Percentiles rank a stretch among this genome's conserved stretches.
Conservation (phyloP, 2,888 invertebrate genomes). For the Lymantria dispar region DNA sequence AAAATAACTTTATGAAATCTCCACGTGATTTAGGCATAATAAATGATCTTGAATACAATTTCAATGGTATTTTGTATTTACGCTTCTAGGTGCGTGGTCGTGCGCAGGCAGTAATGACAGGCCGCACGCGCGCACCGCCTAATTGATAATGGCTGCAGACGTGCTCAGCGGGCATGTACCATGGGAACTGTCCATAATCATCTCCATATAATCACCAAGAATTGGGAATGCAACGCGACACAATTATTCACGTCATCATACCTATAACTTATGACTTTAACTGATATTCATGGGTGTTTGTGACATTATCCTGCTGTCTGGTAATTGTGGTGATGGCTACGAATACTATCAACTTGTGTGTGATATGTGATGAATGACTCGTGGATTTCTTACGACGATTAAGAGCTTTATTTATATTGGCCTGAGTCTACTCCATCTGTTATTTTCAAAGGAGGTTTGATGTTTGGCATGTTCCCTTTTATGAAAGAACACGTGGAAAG, state of each 20-base stretch:
- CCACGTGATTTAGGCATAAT: no score
- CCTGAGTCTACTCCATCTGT: no score
- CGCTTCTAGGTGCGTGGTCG: slow-evolving; percentile 63
- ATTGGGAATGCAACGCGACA: slow-evolving; percentile 35
- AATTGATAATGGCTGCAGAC: slow-evolving; percentile 77
- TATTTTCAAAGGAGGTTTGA: no score
- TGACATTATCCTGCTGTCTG: no score
- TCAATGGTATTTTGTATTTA: slow-evolving; percentile 21
- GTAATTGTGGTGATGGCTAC: no score
- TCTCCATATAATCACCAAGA: slow-evolving; percentile 15
- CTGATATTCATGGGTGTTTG: not conserved
- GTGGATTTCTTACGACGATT: no score
- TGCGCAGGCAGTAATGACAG: slow-evolving; percentile 73
- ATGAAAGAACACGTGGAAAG: no score
- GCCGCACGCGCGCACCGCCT: slow-evolving; percentile 76
- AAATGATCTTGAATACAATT: not conserved
- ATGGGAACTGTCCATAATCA: slow-evolving; percentile 52
- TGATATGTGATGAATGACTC: no score
- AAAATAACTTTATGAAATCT: no score
- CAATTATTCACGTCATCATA: slow-evolving; percentile 44
- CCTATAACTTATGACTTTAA: slow-evolving; percentile 1
- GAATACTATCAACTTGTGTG: no score
- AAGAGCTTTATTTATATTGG: no score
- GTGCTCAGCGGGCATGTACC: slow-evolving; percentile 60
- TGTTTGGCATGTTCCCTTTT: no score